Evolutionary conservation across 2,888 invertebrate species (phyloP).

Genomic region (Galeruca laticollis): DNA sequence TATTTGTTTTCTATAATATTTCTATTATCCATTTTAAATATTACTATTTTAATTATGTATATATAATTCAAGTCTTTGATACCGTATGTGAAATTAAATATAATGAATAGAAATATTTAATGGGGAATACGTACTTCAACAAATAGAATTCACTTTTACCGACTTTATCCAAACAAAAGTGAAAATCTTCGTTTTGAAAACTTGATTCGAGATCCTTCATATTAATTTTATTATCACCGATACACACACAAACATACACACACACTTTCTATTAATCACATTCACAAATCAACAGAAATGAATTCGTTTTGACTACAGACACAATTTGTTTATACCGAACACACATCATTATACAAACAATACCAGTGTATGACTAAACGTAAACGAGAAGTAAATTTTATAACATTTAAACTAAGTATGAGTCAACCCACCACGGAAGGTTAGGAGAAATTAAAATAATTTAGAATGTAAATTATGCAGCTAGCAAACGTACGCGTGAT

Average conservation of each 20-base stretch:
- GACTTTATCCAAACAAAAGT: constrained; percentile 17
- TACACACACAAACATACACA: neutral
- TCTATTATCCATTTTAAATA: too few species aligned
- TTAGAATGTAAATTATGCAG: constrained; percentile 16
- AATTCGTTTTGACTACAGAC: neutral
- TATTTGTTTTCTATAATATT: too few species aligned
- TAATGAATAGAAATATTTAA: neutral
- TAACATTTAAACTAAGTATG: constrained; percentile 9
- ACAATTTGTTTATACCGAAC: neutral
- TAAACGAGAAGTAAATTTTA: constrained; percentile 1
- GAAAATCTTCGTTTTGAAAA: constrained; percentile 9
- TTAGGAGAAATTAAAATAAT: constrained; percentile 16
- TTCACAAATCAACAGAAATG: neutral
- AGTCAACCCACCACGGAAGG: constrained; percentile 11
- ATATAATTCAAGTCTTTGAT: too few species aligned
- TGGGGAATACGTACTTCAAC: constrained; percentile 5
- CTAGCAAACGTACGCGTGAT: neutral
- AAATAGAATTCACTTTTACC: constrained; percentile 15
- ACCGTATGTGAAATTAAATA: too few species aligned
- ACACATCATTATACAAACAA: neutral
- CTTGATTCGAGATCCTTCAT: neutral
- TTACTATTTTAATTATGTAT: too few species aligned
- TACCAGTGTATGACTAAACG: constrained; percentile 11
- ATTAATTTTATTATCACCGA: neutral
- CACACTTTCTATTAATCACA: neutral